A percentile compares a stretch with the other conserved stretches of the same genome.
phyloP scores from a whole-genome alignment of 2,113 vertebrate genomes.

The Malaclemys terrapin region DNA sequence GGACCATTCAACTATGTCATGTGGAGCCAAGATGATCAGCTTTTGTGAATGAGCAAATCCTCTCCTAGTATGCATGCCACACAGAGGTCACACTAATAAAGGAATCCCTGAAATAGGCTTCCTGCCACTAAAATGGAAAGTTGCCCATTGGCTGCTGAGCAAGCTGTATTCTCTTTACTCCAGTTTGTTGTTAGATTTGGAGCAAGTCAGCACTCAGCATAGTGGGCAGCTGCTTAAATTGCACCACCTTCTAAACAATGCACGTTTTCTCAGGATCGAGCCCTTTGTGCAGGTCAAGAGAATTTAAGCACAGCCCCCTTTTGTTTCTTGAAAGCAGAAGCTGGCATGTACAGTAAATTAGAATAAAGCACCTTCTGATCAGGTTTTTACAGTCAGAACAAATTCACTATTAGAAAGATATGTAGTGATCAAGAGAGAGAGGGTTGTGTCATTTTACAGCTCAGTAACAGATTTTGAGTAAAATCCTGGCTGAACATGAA shows the following conservation, averaged over 20 bases:
- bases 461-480: background rate
- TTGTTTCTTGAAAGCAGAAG: background rate
- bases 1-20: accelerated
- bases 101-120: background rate
- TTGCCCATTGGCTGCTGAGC: background rate
- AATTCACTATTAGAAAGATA: background rate
- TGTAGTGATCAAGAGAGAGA: too few species aligned
- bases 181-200: background rate
- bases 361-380: too few species aligned
- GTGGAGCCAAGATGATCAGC: accelerated
- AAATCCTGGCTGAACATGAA: too few species aligned
- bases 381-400: background rate
- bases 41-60: background rate
- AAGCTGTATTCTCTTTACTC: background rate
- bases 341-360: background rate
- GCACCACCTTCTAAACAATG: background rate
- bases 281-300: background rate
- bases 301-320: background rate
- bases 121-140: background rate
- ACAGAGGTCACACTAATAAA: background rate
- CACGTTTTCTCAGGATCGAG: background rate
- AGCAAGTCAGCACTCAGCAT: background rate
- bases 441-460: background rate
- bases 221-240: background rate
- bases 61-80: background rate